A percentile compares a stretch with the other conserved stretches of the same genome.
phyloP scores from a whole-genome alignment of 2,888 invertebrate genomes.

The Epinotia ramella region DNA sequence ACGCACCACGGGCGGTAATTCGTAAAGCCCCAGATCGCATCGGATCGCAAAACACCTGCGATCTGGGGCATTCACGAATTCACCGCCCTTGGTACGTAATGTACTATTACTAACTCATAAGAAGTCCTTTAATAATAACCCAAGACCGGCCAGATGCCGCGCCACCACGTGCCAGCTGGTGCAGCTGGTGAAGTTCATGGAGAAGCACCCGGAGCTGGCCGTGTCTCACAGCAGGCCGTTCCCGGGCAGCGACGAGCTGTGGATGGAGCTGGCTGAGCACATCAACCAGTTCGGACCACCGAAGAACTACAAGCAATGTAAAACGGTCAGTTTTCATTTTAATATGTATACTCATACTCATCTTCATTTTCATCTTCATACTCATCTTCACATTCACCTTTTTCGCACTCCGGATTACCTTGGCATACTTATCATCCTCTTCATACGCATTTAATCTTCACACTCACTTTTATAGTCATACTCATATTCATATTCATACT shows the following conservation, averaged over 20 bases:
- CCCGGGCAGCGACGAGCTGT: slow-evolving; percentile 31
- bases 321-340: slow-evolving; percentile 5
- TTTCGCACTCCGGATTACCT: no score
- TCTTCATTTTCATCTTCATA: background rate
- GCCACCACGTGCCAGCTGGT: slow-evolving; percentile 41
- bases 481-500: no score
- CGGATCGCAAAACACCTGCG: no score
- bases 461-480: background rate
- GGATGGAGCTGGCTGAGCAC: slow-evolving; percentile 24
- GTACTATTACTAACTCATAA: background rate
- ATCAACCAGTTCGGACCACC: slow-evolving; percentile 43
- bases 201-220: slow-evolving; percentile 34
- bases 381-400: background rate
- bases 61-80: no score
- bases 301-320: slow-evolving; percentile 37
- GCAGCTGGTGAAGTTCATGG: slow-evolving; percentile 42
- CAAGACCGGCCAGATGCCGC: slow-evolving; percentile 24
- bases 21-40: no score
- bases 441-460: no score
- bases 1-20: no score
- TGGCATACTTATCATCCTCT: no score
- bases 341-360: background rate
- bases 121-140: background rate
- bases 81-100: no score
- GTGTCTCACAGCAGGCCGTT: slow-evolving; percentile 17